Conservation (phyloP, 2,888 invertebrate genomes). For the Spatulosminthurus flaviceps region DNA sequence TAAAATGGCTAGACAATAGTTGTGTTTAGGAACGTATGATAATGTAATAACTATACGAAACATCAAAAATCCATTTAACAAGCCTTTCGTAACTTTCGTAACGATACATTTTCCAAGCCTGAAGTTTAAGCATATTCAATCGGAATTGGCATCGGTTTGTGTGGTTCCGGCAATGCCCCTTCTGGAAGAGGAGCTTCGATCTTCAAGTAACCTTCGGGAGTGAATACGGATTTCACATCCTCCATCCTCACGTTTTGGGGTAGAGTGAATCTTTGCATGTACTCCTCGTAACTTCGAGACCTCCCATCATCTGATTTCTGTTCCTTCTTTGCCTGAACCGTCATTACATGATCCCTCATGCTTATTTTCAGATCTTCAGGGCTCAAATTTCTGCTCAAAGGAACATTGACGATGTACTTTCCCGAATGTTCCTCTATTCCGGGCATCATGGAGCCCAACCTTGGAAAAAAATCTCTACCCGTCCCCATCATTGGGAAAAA, state of each 20-base stretch:
- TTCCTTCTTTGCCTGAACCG: slow-evolving; percentile 21
- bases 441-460: background rate
- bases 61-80: no score
- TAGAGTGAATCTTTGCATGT: slow-evolving; percentile 14
- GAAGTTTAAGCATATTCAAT: background rate
- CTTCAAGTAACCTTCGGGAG: slow-evolving; percentile 23
- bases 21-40: no score
- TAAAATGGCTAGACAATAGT: no score
- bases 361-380: slow-evolving; percentile 30
- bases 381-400: background rate
- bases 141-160: background rate
- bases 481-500: no score
- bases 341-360: slow-evolving; percentile 23
- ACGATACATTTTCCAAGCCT: no score
- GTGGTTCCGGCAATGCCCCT: slow-evolving; percentile 10
- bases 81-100: no score
- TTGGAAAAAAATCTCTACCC: no score
- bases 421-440: background rate
- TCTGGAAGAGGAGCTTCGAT: slow-evolving; percentile 29
- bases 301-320: slow-evolving; percentile 11
- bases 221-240: slow-evolving; percentile 18
- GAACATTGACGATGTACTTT: slow-evolving; percentile 28
- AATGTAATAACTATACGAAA: no score
- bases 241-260: background rate
- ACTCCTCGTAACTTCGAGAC: slow-evolving; percentile 23